Base-by-base conservation (phyloP, 2,888 invertebrate species). In the Tetheella fluctuosa region DNA sequence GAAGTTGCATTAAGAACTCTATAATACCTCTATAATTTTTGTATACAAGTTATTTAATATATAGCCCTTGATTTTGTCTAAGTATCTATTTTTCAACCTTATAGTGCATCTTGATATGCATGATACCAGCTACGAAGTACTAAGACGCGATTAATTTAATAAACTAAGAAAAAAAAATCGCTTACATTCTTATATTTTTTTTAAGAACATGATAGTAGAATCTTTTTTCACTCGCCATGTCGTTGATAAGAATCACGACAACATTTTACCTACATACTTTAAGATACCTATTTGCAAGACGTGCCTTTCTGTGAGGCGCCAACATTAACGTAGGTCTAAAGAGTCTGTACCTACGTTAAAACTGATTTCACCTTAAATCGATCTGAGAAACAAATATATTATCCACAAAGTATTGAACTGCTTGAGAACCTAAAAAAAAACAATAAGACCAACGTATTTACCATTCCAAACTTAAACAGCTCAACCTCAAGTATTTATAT, bases 1-100 rank as follows among this genome's bases (percentile, higher is more conserved):
- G 70, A 67, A 70, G 67, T 69, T 62, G 66, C 68, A 70, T 71
- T 69, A 59, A 59, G 65, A 61, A 61, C 20, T 34, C 34, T 55
- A 37, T 54, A 54, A 54, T 20, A n/a, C 12, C 34, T 1, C 20
- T 55, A 37, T 34, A 13, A 25, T 23, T 55, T 34, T 37, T 55
- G 55, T 34, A 23, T 23, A 34, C 3, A 10, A 10, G 10, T 8
- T 48, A 48, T 20, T 48, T 10, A 1, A n/a, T n/a, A n/a, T 13
- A 34, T 34, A 12, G 12, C 13, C 42, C 8, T 7, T 48, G 17
- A 20, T 5, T n/a, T n/a, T 48, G 42, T 5, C 0, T 7, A 2
- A 5, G 42, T 42, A 17, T 4, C n/a, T 17, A 48, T 15, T 42
- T 42, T 42, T 17, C n/a, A 17, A 42, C 42, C 37, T 13, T 39